phyloP scores from a whole-genome alignment of 2,113 vertebrate species.

The Prochilodus magdalenae region DNA sequence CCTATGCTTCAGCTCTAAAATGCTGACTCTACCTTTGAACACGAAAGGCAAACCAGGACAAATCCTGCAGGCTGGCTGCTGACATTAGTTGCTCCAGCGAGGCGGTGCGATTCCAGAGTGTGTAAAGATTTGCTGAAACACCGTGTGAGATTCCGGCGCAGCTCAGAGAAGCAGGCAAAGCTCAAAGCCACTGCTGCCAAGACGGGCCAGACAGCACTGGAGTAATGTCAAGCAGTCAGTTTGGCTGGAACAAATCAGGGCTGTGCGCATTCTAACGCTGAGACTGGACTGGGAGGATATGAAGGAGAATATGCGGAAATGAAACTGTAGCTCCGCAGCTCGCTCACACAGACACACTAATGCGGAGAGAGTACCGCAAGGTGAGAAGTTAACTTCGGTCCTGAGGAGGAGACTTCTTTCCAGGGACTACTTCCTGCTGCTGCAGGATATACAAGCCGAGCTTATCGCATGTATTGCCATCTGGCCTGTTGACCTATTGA shows the following conservation, averaged over 20 bases:
- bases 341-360: not conserved
- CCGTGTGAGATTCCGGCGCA: not conserved
- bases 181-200: constrained; percentile 29
- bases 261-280: constrained; percentile 25
- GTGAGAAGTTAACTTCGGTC: not conserved
- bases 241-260: constrained; percentile 50
- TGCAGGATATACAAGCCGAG: not conserved
- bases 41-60: not conserved
- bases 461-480: not conserved
- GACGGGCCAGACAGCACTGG: constrained; percentile 27
- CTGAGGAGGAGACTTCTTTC: not conserved
- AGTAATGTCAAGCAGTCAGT: constrained; percentile 61
- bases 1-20: not conserved
- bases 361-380: not conserved
- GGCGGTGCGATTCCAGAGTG: not conserved
- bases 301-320: not conserved
- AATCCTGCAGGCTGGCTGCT: not conserved
- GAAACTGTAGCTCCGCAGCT: not conserved
- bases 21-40: not conserved
- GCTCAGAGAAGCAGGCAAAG: constrained; percentile 8
- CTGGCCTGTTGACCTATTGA: not conserved
- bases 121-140: constrained; percentile 35
- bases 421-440: not conserved
- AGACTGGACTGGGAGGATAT: constrained; percentile 7
- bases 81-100: constrained; percentile 9